Base-by-base conservation (phyloP, 1,140 invertebrate genomes). In the Paraescarpia echinospica region DNA sequence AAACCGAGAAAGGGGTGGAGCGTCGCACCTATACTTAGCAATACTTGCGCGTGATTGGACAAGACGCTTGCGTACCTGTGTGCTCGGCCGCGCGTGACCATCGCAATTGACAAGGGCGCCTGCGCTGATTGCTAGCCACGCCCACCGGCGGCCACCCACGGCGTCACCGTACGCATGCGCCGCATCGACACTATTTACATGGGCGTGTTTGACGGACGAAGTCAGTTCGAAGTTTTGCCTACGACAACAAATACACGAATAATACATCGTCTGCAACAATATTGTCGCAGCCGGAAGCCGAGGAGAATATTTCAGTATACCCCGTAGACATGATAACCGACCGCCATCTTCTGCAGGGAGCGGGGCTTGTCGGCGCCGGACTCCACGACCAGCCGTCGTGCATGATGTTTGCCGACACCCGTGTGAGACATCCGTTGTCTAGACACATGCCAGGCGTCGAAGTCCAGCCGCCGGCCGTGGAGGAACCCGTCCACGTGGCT, bases 241-340 rank as follows among this genome's bases (percentile, higher is more conserved):
- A 77, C 59, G 59, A 77, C 59, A 77, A 90, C 89, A 90, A 35
- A 90, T 35, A 90, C 89, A 33, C 89, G 35, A 34, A 90, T 35
- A 90, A 34, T 90, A 34, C 33, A 1, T 34, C 89, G 89, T 90
- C 89, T 35, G 89, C 89, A 34, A 34, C 89, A 35, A 35, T 34
- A 90, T 90, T 90, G 89, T 34, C 89, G 33, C 89, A 34, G 89
- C 34, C 18, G 34, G 9, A 18, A 33, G 18, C 2, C 33, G 89
- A 12, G n/a, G 8, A 18, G 34, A 35, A 90, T 90, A 22, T 90
- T 35, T 2, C 33, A 35, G 33, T 35, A 33, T n/a, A 35, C 33
- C 1, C 89, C 33, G 33, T 31, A 2, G 2, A 90, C 34, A 34
- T 34, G 89, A 34, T 35, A 90, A 35, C 35, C 35, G 89, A 34